Base-by-base conservation (phyloP, 2,888 invertebrate genomes). In the Diaperis boleti region DNA sequence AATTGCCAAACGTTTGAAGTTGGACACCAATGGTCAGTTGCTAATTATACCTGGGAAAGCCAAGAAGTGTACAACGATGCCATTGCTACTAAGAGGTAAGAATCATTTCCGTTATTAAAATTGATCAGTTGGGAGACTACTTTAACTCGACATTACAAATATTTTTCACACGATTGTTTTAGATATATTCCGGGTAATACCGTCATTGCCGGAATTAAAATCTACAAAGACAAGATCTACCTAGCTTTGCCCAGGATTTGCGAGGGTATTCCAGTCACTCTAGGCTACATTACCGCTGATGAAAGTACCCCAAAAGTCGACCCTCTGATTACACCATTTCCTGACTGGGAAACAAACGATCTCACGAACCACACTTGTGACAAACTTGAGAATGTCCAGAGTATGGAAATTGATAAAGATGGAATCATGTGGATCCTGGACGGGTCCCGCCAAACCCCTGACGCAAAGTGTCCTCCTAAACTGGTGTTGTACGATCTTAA, bases 401-500 rank as follows among this genome's bases (percentile, higher is more conserved):
- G 88, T 67, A 84, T 91, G 77, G 91, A 92, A 76, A 88, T 92
- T 54, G 91, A 92, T 77, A 85, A 85, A 1, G 84, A 85, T 61
- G 90, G 91, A 2, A 80, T 89, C 2, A 87, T 92, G 88, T 90
- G 89, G 86, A 84, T 87, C 7, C 81, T 89, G 35, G 91, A 90
- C 69, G 88, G 88, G 49, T 13, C 41, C 8, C 45, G 62, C 7
- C 6, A 87, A 1, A 86, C 86, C 17, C 86, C 86, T 5, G 81
- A 87, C 61, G 75, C 82, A 1, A 84, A 83, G 60, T 91, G 91
- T 74, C 87, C 88, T 1, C 87, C 90, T 0, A 88, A 90, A 44
- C 77, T 92, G 31, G 84, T 90, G 2, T 80, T 91, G 11, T 83
- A 91, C 59, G 88, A 91, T 73, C 80, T 91, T 7, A 88, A 88